Base-by-base conservation (phyloP, 2,113 vertebrate genomes). In the Archilochus colubris region DNA sequence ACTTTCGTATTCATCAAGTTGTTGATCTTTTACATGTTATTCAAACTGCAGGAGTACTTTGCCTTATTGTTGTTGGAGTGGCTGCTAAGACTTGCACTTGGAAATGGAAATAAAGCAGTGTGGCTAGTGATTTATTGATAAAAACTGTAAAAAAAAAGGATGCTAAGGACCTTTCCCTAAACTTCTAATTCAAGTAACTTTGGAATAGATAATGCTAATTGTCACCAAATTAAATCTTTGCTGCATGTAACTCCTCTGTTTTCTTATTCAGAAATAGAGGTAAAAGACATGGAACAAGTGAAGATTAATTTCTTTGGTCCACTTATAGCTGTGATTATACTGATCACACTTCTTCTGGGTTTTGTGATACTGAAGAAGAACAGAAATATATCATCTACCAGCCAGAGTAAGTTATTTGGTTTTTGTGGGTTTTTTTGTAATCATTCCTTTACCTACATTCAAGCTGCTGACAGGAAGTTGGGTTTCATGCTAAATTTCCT, bases 321-420 rank as follows among this genome's bases (percentile, higher is more conserved):
- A 14, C 44, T 95, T 91, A 91, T 75, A 92, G 80, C 86, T 84
- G 83, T 40, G 24, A 36, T 76, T 88, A 19, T 91, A 87, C 12
- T 79, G 66, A 72, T 87, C 44, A 79, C 10, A 46, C 2, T 96
- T 81, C 61, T 91, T 86, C 77, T 87, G 69, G 77, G 57, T 53
- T 89, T 94, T 93, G 54, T 82, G n/a, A 79, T 95, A 82, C 4
- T 95, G 76, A 96, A 68, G 93, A 96, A 89, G 80, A 94, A 53
- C 12, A 87, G 81, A 89, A 94, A 69, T 86, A 76, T 2, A 40
- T 89, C 88, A 30, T 79, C 81, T 75, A 79, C 77, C 53, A 93
- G 28, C n/a, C 92, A 89, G 30, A 86, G 96, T 96, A 95, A 96
- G 96, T 93, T 72, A n/a, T 63, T 95, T 67, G 21, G 25, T 38